phyloP scores from a whole-genome alignment of 2,113 vertebrate genomes.

The Aplodontia rufa region DNA sequence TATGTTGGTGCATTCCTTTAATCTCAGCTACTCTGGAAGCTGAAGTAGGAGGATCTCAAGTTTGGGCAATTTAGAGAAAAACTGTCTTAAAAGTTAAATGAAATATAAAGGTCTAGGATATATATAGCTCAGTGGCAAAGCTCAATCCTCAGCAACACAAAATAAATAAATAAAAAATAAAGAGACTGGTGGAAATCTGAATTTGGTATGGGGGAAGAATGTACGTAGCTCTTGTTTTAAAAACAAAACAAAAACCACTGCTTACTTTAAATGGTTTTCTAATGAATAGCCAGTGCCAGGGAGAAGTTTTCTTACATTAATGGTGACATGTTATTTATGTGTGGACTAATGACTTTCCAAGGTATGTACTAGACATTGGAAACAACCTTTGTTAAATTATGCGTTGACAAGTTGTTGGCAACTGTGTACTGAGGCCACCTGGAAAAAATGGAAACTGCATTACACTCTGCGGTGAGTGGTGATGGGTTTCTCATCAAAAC shows the following conservation, averaged over 20 bases:
- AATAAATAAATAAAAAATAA: background rate
- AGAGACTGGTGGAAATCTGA: background rate
- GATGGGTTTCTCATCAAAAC: background rate
- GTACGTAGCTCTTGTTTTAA: background rate
- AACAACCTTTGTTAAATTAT: background rate
- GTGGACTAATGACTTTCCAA: background rate
- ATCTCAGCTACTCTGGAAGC: background rate
- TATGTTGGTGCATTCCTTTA: background rate
- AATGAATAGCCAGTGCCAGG: background rate
- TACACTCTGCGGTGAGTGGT: background rate
- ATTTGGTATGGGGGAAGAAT: background rate
- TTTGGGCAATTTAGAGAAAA: background rate
- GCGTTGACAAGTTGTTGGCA: background rate
- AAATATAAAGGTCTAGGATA: background rate
- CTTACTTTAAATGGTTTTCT: background rate
- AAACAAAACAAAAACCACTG: slow-evolving; percentile 1
- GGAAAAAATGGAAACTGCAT: background rate
- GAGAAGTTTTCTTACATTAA: background rate
- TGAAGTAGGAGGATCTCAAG: background rate
- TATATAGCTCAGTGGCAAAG: background rate
- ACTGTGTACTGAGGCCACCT: background rate
- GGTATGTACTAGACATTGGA: background rate
- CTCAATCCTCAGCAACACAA: background rate
- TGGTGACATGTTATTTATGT: background rate
- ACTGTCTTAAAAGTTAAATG: background rate